Evolutionary conservation across 2,888 invertebrate species (phyloP).

Genomic region (Polylopha cassiicola): DNA sequence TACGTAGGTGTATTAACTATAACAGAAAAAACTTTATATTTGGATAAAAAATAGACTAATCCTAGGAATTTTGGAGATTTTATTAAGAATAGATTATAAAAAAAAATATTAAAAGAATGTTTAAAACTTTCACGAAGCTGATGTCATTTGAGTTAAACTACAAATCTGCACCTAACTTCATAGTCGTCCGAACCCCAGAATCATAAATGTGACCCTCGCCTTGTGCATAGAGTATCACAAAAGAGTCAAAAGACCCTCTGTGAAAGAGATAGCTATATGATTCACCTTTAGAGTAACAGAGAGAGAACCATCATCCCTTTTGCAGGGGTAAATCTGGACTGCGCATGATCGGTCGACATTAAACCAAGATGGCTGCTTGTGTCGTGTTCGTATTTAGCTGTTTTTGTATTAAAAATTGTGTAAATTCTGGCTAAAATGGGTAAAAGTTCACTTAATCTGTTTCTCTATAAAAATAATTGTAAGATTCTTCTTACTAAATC

Average conservation of each 20-base stretch:
- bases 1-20: no score
- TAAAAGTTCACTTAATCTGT: no score
- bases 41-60: no score
- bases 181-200: constrained; percentile 32
- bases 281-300: constrained; percentile 35
- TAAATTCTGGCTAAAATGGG: background rate
- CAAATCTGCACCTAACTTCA: constrained; percentile 49
- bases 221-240: constrained; percentile 58
- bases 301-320: constrained; percentile 45
- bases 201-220: constrained; percentile 54
- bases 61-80: no score
- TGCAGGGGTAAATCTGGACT: constrained; percentile 39
- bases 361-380: constrained; percentile 65
- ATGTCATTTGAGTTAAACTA: background rate
- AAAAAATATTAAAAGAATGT: no score
- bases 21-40: no score
- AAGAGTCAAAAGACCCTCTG: constrained; percentile 28
- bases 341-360: constrained; percentile 61
- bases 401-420: constrained; percentile 27
- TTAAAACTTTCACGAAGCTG: background rate
- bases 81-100: no score
- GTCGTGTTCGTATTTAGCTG: constrained; percentile 42
- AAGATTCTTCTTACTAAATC: no score
- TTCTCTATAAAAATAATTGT: no score
- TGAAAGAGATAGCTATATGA: constrained; percentile 33